Percentiles rank a stretch among this genome's conserved stretches.
Evolutionary conservation across 2,888 invertebrate genomes (phyloP).

Genomic region (Ichneumon xanthorius): DNA sequence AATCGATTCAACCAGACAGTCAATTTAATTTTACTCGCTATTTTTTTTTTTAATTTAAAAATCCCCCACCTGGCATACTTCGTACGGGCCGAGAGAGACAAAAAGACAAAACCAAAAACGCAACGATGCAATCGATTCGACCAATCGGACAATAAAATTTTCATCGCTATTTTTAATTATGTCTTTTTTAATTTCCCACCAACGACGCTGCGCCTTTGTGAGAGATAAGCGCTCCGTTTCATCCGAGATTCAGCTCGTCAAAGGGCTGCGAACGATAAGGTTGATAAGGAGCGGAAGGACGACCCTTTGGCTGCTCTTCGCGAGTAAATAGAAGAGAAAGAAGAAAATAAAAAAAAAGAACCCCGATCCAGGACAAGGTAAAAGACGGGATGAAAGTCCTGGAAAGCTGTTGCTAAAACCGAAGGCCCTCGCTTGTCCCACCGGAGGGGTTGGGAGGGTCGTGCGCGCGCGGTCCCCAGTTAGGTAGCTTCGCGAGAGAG

Average conservation of each 20-base stretch:
- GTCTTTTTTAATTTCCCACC: too few species aligned
- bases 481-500: slow-evolving; percentile 20
- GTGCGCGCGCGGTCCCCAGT: background rate
- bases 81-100: too few species aligned
- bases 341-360: background rate
- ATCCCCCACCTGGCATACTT: too few species aligned
- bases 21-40: too few species aligned
- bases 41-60: too few species aligned
- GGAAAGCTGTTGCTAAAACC: slow-evolving; percentile 14
- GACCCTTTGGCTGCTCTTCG: background rate
- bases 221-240: background rate
- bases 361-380: background rate
- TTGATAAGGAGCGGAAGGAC: background rate
- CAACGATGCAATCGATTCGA: too few species aligned
- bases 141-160: too few species aligned
- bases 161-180: too few species aligned
- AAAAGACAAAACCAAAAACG: too few species aligned
- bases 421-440: background rate
- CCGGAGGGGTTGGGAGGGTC: background rate
- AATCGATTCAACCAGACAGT: too few species aligned
- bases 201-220: background rate
- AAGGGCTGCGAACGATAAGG: background rate
- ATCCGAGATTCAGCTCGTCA: background rate
- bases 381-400: background rate
- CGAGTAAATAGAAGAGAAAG: background rate